Evolutionary conservation across 2,113 vertebrate genomes (phyloP).

Genomic region (Sciurus niger): DNA sequence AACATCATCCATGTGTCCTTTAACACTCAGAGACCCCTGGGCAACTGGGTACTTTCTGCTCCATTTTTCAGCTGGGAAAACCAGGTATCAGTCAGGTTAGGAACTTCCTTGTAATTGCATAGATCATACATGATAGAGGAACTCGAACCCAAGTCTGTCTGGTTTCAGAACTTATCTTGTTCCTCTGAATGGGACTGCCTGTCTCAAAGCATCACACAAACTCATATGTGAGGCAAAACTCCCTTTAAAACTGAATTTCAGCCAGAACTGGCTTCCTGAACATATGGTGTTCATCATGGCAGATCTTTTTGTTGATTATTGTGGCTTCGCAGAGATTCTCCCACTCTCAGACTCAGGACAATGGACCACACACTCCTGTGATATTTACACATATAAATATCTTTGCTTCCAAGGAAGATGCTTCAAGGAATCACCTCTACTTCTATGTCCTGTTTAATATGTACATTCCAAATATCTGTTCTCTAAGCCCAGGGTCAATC

Average conservation of each 20-base stretch:
- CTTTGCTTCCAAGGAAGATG: neutral
- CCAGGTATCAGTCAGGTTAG: neutral
- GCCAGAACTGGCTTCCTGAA: neutral
- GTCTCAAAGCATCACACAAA: neutral
- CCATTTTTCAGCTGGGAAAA: neutral
- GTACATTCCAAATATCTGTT: neutral
- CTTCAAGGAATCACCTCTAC: neutral
- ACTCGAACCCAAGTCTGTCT: neutral
- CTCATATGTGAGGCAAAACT: neutral
- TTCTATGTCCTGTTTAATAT: neutral
- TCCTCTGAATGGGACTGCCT: neutral
- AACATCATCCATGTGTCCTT: neutral
- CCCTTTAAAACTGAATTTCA: neutral
- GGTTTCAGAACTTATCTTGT: no score
- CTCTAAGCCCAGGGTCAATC: neutral
- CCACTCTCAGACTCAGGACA: neutral
- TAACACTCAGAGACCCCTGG: accelerated
- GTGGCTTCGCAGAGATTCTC: neutral
- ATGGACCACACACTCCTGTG: neutral
- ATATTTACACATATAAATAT: neutral
- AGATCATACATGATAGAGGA: neutral
- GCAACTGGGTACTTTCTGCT: no score
- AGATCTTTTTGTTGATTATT: accelerated
- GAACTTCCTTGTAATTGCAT: neutral
- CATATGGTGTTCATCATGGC: accelerated